Evolutionary conservation across 2,888 invertebrate species (phyloP).

Genomic region (Yponomeuta plumbellus): DNA sequence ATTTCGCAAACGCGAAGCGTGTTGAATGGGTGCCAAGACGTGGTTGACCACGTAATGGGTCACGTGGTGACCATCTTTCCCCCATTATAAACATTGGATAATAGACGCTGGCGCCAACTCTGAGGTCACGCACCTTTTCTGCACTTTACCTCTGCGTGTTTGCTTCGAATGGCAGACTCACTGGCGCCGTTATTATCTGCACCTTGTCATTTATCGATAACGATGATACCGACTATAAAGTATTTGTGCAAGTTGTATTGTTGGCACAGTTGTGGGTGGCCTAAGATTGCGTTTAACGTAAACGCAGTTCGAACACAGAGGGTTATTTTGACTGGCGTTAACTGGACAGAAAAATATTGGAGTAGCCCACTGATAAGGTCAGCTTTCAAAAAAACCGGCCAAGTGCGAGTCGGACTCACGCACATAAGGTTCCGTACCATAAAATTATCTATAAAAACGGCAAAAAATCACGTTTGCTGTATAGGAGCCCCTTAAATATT

Average conservation of each 20-base stretch:
- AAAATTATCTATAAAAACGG: no score
- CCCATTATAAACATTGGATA: slow-evolving; percentile 63
- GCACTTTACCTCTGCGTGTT: slow-evolving; percentile 7
- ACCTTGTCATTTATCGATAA: neutral
- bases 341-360: no score
- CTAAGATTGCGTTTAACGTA: no score
- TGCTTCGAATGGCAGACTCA: slow-evolving; percentile 10
- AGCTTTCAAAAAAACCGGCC: no score
- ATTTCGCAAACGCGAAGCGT: slow-evolving; percentile 20
- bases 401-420: no score
- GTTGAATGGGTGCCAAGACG: slow-evolving; percentile 60
- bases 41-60: slow-evolving; percentile 41
- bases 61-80: slow-evolving; percentile 48
- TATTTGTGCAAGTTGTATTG: neutral
- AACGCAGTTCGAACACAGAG: no score
- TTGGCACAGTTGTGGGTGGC: no score
- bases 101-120: slow-evolving; percentile 35
- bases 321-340: no score
- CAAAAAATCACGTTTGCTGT: no score
- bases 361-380: no score
- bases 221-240: neutral
- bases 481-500: no score
- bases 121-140: slow-evolving; percentile 58
- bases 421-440: no score
- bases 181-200: slow-evolving; percentile 11